These are phyloP conservation scores for Trichomalopsis sarcophagae DNA, from an alignment of 1,140 invertebrate species.

Conservation along the genomic window DNA sequence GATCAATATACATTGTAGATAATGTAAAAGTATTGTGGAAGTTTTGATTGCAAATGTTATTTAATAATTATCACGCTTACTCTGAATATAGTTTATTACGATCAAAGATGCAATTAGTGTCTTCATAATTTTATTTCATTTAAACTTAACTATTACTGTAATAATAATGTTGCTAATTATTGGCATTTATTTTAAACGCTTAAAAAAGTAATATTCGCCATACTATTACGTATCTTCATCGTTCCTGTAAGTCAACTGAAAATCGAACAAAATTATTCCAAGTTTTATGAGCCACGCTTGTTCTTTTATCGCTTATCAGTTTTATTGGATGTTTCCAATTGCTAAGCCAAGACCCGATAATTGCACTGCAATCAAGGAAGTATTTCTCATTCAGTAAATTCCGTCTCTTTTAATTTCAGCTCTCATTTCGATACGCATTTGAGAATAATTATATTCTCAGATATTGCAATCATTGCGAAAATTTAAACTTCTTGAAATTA, in stretches of 20 bases:
- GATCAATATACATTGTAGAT: too few species aligned
- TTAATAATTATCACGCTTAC: not conserved
- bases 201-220: not conserved
- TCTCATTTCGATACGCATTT: too few species aligned
- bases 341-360: not conserved
- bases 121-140: not conserved
- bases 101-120: not conserved
- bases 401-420: too few species aligned
- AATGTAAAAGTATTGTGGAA: too few species aligned
- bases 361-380: not conserved
- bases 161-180: not conserved
- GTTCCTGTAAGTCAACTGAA: not conserved
- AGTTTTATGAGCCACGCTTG: not conserved
- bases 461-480: too few species aligned
- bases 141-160: not conserved
- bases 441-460: too few species aligned
- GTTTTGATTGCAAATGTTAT: too few species aligned
- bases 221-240: too few species aligned
- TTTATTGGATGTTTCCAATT: not conserved
- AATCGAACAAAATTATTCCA: not conserved
- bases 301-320: not conserved
- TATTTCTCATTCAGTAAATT: not conserved
- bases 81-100: not conserved
- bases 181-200: not conserved
- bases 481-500: too few species aligned